Evolutionary conservation across 1,140 invertebrate species (phyloP).

Genomic region (Ephestia elutella): DNA sequence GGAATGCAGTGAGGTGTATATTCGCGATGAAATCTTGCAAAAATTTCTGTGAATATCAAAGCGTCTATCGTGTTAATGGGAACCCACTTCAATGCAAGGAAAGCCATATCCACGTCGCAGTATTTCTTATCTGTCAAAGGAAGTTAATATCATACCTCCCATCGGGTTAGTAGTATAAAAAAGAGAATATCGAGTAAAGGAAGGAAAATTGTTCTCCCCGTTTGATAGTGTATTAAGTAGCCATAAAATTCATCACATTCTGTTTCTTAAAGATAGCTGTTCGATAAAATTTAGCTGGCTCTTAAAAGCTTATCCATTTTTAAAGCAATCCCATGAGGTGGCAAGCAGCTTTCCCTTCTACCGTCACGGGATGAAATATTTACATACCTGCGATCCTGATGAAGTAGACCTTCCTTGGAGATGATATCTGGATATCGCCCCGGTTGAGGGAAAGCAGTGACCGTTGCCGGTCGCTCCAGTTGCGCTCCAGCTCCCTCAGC

Average conservation of each 20-base stretch:
- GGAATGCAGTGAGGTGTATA: conserved; percentile 67
- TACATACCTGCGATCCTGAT: conserved; percentile 56
- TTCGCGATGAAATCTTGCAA: conserved; percentile 68
- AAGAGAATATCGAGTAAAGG: no score
- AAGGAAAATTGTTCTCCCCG: no score
- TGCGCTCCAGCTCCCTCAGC: conserved; percentile 51
- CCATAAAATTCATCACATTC: no score
- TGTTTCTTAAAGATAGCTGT: no score
- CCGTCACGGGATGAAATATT: no score
- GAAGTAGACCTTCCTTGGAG: conserved; percentile 62
- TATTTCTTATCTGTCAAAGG: conserved; percentile 65
- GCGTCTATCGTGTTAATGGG: conserved; percentile 54
- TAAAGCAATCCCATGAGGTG: no score
- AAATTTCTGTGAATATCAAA: conserved; percentile 66
- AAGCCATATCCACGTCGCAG: conserved; percentile 70
- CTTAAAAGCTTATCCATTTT: no score
- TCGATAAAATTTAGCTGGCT: no score
- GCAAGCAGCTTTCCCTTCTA: no score
- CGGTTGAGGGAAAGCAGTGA: conserved; percentile 43
- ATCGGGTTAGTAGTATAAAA: no score
- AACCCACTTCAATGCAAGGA: conserved; percentile 68
- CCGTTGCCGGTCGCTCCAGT: conserved; percentile 55
- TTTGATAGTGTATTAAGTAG: no score
- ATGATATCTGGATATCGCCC: conserved; percentile 60
- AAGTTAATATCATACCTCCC: neutral